Evolutionary conservation across 2,888 invertebrate species (phyloP), one percentile per base, ranked within the genome.

Genomic region (Eristalinus aeneus): DNA sequence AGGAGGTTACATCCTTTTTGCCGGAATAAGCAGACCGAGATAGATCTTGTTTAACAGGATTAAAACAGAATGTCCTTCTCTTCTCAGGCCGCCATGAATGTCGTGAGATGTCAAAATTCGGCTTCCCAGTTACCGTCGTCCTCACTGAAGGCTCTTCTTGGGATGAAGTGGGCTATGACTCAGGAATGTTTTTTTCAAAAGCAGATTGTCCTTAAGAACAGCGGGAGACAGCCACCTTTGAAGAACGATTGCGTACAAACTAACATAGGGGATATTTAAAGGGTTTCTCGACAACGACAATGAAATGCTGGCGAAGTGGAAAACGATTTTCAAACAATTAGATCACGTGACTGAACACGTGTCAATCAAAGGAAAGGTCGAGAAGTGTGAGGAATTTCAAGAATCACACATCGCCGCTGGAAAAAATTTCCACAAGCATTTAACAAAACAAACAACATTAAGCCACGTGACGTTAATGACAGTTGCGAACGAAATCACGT

Each of bases 81-180:
- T 78, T 69, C 34, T 71, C 32, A 22, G 39, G 32, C 32, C 39
- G 12, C 46, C 58, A 36, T 34, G 36, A 39, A 39, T n/a, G 39
- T 12, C 39, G 4, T 46, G 73, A 64, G 58, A 69, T 73, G 64
- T 69, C 64, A 69, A 74, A 83, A 73, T 65, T 73, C 82, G 72
- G 72, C n/a, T 77, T 67, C 67, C 16, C 61, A 54, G 56, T 54
- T 56, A 36, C 67, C 16, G 61, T 67, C 65, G 61, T n/a, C 23
- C 20, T 11, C 11, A 4, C 11, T 10, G 56, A 22, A 56, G 9
- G 22, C 0, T 53, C n/a, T 46, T 16, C 8, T 9, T 6, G 34
- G 10, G 46, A 8, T 46, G 46, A 46, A 46, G 46, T 46, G 46
- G 46, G 5, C 16, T 4, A 39, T 39, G n/a, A n/a, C 39, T 39